Evolutionary conservation across 2,888 invertebrate species (phyloP), one percentile per base, ranked within the genome.

Genomic region (Athrips mouffetella): DNA sequence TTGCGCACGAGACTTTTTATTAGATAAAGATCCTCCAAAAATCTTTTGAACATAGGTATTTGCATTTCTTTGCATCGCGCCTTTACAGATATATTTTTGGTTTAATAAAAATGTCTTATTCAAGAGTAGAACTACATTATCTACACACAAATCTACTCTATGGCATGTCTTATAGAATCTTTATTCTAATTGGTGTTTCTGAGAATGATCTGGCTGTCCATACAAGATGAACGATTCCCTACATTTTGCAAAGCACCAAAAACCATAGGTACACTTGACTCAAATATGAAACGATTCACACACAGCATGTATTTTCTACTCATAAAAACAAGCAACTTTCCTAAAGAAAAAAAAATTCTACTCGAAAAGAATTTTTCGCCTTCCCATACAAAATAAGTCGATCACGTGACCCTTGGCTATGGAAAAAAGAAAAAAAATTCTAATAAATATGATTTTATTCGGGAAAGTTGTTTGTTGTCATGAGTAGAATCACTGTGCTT

Each of bases 81-180:
- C 30, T 25, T 41, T 35, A 33, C 13, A 39, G 25, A 45, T 18
- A 1, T 31, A 11, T 57, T 50, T 60, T 58, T 57, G 56, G 56
- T 55, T 48, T n/a, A n/a, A n/a, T n/a, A 47, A 51, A 54, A 57
- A 60, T 60, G 58, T 54, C 55, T 51, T 51, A 50, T 47, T 49
- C 51, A 48, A 49, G 49, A 51, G 51, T 52, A 23, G 48, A 46
- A 51, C 44, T 47, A 52, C 50, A 54, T 50, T 50, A 52, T 46
- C 47, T 55, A 56, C 35, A 50, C 46, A 41, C 45, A 49, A 30
- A 30, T 45, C 27, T 45, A 47, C 37, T 16, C 55, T 53, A 60
- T 52, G 54, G 54, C 53, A 53, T 54, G 49, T 51, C 39, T 23
- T 48, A 47, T 21, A 21, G 20, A 30, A 37, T 44, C 44, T 52